phyloP scores from a whole-genome alignment of 1,140 invertebrate species.

The Dendroctonus valens region DNA sequence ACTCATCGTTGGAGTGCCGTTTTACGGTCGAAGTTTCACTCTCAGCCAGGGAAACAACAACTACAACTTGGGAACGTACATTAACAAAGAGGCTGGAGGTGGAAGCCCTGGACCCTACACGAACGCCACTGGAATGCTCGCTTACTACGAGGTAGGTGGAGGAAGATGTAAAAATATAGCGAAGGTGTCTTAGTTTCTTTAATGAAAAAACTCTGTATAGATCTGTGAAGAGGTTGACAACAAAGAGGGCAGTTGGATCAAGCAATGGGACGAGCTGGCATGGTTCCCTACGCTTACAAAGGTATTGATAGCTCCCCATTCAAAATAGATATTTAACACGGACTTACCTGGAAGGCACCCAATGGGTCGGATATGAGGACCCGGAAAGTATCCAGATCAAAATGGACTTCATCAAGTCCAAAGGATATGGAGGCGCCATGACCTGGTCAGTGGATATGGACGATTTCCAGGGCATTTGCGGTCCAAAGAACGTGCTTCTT shows the following conservation, averaged over 20 bases:
- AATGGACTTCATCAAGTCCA: constrained; percentile 80
- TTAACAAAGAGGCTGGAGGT: constrained; percentile 84
- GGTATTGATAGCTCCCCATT: constrained; percentile 52
- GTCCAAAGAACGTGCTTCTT: constrained; percentile 68
- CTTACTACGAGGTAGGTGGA: constrained; percentile 83
- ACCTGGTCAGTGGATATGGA: constrained; percentile 89
- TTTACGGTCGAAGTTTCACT: constrained; percentile 82
- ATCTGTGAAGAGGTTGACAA: constrained; percentile 74
- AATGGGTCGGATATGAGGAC: constrained; percentile 93
- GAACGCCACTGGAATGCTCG: constrained; percentile 78
- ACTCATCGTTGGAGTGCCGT: constrained; percentile 82
- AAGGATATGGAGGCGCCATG: constrained; percentile 83
- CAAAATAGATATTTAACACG: constrained; percentile 3
- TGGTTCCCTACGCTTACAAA: constrained; percentile 82
- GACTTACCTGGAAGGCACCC: constrained; percentile 56
- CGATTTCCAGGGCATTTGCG: constrained; percentile 77
- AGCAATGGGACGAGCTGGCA: constrained; percentile 80
- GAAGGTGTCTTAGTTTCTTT: constrained; percentile 1
- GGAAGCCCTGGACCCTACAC: constrained; percentile 82
- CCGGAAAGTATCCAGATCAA: constrained; percentile 76
- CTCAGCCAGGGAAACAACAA: constrained; percentile 77
- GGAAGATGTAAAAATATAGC: no score
- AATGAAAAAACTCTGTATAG: constrained; percentile 47
- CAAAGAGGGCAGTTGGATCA: constrained; percentile 70
- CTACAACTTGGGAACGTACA: constrained; percentile 78